A percentile compares a stretch with the other conserved stretches of the same genome.
Conservation (phyloP, 2,888 invertebrate species). For the Caenorhabditis sp. region DNA sequence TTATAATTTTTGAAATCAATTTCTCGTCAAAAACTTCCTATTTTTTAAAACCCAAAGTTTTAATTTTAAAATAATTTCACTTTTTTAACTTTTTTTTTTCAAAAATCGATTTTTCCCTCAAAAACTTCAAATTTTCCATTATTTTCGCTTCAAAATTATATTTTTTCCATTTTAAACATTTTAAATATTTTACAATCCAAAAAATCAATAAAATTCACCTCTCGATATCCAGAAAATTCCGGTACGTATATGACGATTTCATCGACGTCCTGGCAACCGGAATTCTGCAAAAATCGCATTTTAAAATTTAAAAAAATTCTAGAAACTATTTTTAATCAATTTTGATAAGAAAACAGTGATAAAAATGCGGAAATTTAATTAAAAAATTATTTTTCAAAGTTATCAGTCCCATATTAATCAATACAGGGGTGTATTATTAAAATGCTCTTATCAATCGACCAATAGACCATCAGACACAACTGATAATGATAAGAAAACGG, state of each 20-base stretch:
- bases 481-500: background rate
- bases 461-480: background rate
- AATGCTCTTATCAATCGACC: background rate
- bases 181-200: background rate
- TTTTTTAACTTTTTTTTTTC: too few relatives aligned
- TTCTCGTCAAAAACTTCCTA: too few relatives aligned
- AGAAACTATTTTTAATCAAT: too few relatives aligned
- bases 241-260: conserved; percentile 57
- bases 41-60: too few relatives aligned
- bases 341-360: too few relatives aligned
- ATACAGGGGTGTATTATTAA: background rate
- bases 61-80: too few relatives aligned
- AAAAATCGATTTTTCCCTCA: too few relatives aligned
- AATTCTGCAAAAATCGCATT: conserved; percentile 38
- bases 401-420: too few relatives aligned
- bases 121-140: background rate
- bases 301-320: too few relatives aligned
- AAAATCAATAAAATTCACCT: conserved; percentile 26
- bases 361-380: too few relatives aligned
- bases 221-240: conserved; percentile 57
- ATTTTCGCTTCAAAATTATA: background rate
- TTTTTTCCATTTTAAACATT: conserved; percentile 10
- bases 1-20: too few relatives aligned
- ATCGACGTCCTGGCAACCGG: conserved; percentile 55
- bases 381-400: too few relatives aligned